Conservation (phyloP, 2,888 invertebrate genomes). For the Elmis aenea region DNA sequence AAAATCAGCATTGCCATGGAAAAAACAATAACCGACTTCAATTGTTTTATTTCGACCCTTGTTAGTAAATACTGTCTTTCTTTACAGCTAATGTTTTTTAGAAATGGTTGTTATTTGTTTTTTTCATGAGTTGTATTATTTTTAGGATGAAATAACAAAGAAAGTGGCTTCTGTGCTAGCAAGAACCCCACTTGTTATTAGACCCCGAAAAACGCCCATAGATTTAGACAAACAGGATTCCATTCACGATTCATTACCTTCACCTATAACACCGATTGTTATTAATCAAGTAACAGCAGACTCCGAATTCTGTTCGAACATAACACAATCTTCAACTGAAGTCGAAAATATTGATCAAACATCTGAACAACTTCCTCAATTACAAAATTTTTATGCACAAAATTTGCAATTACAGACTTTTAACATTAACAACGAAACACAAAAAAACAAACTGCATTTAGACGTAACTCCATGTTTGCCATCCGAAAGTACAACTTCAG, state of each 20-base stretch:
- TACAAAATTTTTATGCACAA: conserved; percentile 35
- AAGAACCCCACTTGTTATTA: conserved; percentile 68
- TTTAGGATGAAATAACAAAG: conserved; percentile 65
- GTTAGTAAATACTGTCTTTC: no score
- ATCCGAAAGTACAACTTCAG: conserved; percentile 42
- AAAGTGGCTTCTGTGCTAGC: conserved; percentile 68
- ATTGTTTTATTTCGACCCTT: no score
- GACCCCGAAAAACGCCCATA: conserved; percentile 58
- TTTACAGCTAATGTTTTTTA: no score
- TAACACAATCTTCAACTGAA: conserved; percentile 2
- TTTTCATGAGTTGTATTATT: conserved; percentile 30
- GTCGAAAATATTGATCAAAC: conserved; percentile 14
- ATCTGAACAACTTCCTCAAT: conserved; percentile 11
- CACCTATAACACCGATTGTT: conserved; percentile 27
- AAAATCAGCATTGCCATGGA: no score
- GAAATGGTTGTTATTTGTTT: no score
- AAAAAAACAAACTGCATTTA: conserved; percentile 35
- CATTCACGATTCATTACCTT: conserved; percentile 22
- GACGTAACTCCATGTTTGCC: conserved; percentile 44
- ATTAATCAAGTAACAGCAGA: no score
- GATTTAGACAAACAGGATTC: conserved; percentile 43
- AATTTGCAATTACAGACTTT: conserved; percentile 36
- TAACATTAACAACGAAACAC: conserved; percentile 25
- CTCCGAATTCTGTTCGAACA: no score
- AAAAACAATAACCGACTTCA: no score